These are phyloP conservation scores for Ormia ochracea DNA, from an alignment of 2,888 invertebrate genomes.

Conservation along the genomic window DNA sequence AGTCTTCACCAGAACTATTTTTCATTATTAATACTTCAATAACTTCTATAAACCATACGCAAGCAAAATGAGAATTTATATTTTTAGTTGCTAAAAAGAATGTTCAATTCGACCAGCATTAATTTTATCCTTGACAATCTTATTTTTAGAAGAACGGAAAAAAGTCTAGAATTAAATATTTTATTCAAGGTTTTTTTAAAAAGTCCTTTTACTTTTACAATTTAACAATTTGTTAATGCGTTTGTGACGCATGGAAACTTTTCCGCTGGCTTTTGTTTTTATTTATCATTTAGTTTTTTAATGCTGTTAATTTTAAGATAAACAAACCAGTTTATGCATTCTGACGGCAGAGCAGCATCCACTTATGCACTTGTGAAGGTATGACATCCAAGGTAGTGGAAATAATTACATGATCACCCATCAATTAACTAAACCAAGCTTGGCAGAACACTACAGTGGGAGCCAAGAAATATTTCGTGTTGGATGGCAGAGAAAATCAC, in stretches of 20 bases:
- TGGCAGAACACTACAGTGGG: neutral
- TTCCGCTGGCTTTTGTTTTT: neutral
- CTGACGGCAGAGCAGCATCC: neutral
- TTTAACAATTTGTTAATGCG: neutral
- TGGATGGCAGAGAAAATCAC: no score
- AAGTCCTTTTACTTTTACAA: conserved; percentile 27
- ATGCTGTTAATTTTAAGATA: neutral
- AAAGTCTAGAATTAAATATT: conserved; percentile 7
- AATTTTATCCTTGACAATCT: no score
- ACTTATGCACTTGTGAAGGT: neutral
- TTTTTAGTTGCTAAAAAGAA: no score
- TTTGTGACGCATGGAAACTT: conserved; percentile 19
- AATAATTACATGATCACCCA: neutral
- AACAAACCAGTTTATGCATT: conserved; percentile 13
- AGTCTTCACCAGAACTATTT: no score
- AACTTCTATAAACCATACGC: no score
- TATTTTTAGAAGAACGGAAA: neutral
- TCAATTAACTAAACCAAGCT: neutral
- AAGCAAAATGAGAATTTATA: no score
- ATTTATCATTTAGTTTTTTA: neutral
- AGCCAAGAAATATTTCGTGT: no score
- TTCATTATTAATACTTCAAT: no score
- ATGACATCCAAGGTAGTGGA: neutral
- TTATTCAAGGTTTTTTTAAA: neutral
- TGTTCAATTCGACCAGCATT: no score